A percentile compares a stretch with the other conserved stretches of the same genome.
phyloP scores from a whole-genome alignment of 2,888 invertebrate species.

The Rosalia funebris region DNA sequence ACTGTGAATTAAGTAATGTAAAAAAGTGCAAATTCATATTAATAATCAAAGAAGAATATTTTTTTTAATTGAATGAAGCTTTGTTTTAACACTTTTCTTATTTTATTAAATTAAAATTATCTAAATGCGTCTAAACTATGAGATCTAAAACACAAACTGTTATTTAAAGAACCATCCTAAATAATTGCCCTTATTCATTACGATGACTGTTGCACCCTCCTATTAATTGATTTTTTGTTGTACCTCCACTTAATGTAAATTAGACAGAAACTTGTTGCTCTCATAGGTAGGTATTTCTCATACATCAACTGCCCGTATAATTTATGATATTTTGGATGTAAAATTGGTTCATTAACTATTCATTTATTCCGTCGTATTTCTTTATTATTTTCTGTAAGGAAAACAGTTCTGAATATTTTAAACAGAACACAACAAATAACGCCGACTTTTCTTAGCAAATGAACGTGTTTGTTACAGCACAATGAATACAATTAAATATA shows the following conservation, averaged over 20 bases:
- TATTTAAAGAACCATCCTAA: not conserved
- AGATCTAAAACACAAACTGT: too few species aligned
- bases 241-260: conserved; percentile 18
- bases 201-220: not conserved
- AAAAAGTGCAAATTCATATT: too few species aligned
- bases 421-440: too few species aligned
- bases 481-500: too few species aligned
- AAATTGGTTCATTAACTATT: conserved; percentile 26
- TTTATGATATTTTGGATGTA: conserved; percentile 24
- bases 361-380: conserved; percentile 21
- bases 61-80: too few species aligned
- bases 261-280: conserved; percentile 21
- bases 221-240: conserved; percentile 2
- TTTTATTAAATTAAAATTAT: too few species aligned
- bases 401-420: conserved; percentile 18
- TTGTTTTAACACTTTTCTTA: too few species aligned
- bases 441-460: too few species aligned
- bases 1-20: too few species aligned
- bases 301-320: conserved; percentile 21
- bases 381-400: conserved; percentile 21
- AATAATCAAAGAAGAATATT: too few species aligned
- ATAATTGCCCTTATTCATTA: not conserved
- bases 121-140: too few species aligned
- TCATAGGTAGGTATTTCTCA: conserved; percentile 13
- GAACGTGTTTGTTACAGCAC: too few species aligned